Percentiles rank a stretch among this genome's conserved stretches.
These are phyloP conservation scores for Acleris holmiana DNA, from an alignment of 2,888 invertebrate species.

Conservation along the genomic window DNA sequence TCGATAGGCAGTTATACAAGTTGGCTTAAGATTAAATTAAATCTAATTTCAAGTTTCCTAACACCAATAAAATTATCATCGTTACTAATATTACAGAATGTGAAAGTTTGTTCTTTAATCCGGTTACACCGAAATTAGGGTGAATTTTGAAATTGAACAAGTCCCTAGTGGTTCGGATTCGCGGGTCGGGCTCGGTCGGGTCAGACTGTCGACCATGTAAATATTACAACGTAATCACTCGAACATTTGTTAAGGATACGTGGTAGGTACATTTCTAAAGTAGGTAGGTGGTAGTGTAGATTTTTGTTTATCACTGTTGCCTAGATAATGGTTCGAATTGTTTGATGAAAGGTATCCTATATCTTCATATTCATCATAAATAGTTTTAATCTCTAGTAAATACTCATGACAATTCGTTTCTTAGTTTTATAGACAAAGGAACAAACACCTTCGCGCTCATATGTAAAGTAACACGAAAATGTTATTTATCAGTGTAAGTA, in stretches of 20 bases:
- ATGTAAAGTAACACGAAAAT: neutral
- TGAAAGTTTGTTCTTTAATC: conserved; percentile 29
- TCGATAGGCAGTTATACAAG: neutral
- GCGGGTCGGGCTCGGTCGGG: neutral
- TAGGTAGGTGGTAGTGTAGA: too few relatives aligned
- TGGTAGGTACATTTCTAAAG: too few relatives aligned
- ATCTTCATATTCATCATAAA: too few relatives aligned
- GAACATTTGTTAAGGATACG: too few relatives aligned
- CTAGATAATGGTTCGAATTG: too few relatives aligned
- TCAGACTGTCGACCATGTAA: too few relatives aligned
- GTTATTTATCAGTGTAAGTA: neutral
- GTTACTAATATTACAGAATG: conserved; percentile 22
- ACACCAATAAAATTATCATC: conserved; percentile 21
- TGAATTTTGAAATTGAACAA: conserved; percentile 19
- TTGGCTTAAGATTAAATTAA: conserved; percentile 10
- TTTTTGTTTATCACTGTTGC: too few relatives aligned
- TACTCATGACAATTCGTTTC: too few relatives aligned
- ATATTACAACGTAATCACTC: too few relatives aligned
- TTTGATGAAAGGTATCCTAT: too few relatives aligned
- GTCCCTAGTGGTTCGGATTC: conserved; percentile 3
- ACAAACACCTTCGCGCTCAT: neutral
- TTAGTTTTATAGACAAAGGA: too few relatives aligned
- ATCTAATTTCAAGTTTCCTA: conserved; percentile 5
- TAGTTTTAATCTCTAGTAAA: too few relatives aligned
- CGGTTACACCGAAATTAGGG: conserved; percentile 22